Conservation (phyloP, 2,797 vertebrate species). For the Spondyliosoma cantharus region DNA sequence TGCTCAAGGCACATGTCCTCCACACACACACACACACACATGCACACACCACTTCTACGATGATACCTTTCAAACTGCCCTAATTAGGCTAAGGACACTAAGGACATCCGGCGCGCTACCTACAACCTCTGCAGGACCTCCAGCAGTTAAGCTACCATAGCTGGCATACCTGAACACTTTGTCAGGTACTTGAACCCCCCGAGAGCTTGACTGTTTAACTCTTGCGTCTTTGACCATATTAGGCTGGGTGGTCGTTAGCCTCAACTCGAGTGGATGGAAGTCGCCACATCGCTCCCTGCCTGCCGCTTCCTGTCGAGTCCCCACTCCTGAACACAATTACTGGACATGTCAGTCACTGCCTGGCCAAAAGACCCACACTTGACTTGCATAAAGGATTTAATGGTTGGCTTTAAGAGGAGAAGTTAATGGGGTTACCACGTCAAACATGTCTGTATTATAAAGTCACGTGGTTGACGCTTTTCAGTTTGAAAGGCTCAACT, state of each 20-base stretch:
- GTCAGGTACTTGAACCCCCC: slow-evolving; percentile 58
- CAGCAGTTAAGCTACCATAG: slow-evolving; percentile 68
- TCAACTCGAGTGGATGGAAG: slow-evolving; percentile 43
- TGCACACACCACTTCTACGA: slow-evolving; percentile 46
- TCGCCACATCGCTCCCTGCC: slow-evolving; percentile 7
- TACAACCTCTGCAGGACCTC: slow-evolving; percentile 72
- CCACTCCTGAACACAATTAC: slow-evolving; percentile 43
- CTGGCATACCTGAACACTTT: slow-evolving; percentile 75
- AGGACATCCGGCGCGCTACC: slow-evolving; percentile 69
- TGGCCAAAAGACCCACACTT: slow-evolving; percentile 31
- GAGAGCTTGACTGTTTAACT: slow-evolving; percentile 46
- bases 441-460: not conserved
- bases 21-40: slow-evolving; percentile 39
- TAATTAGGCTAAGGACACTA: slow-evolving; percentile 77
- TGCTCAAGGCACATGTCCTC: slow-evolving; percentile 64
- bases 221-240: slow-evolving; percentile 65
- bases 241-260: slow-evolving; percentile 57
- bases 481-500: too few species aligned
- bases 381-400: slow-evolving; percentile 34
- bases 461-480: too few species aligned
- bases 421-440: not conserved
- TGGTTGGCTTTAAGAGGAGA: not conserved
- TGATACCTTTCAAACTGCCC: slow-evolving; percentile 64
- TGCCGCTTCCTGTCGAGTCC: slow-evolving; percentile 37
- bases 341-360: slow-evolving; percentile 37